Percentiles rank a stretch among this genome's conserved stretches.
Conservation (phyloP, 2,797 vertebrate species). For the Sibirionetta formosa region DNA sequence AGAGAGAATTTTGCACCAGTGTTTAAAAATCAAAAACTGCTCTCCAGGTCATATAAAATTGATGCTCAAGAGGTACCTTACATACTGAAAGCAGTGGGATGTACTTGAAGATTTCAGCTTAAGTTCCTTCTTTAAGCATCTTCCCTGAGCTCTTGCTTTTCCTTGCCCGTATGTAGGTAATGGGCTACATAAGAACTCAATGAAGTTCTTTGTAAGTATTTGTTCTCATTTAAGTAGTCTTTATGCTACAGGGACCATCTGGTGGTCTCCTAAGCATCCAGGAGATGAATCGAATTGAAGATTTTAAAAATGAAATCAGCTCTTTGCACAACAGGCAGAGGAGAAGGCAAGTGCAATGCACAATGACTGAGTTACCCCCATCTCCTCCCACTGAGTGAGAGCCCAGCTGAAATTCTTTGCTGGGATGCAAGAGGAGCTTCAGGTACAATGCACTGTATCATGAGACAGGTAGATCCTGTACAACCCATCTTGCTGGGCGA, state of each 20-base stretch:
- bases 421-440: not conserved
- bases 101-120: not conserved
- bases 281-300: not conserved
- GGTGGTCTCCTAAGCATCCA: not conserved
- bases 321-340: not conserved
- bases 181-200: not conserved
- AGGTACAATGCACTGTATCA: fast-evolving
- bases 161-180: not conserved
- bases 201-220: not conserved
- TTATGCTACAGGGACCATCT: not conserved
- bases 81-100: not conserved
- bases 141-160: not conserved
- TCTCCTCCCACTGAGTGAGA: not conserved
- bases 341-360: not conserved
- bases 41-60: not conserved
- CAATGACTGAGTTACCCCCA: not conserved
- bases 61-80: not conserved
- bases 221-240: not conserved
- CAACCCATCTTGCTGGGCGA: not conserved
- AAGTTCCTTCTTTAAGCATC: not conserved
- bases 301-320: not conserved
- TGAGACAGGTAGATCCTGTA: not conserved
- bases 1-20: not conserved
- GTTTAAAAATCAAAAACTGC: not conserved
- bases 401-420: not conserved